These are phyloP conservation scores for Drosophila colorata DNA, from an alignment of 2,888 invertebrate species.

Conservation along the genomic window DNA sequence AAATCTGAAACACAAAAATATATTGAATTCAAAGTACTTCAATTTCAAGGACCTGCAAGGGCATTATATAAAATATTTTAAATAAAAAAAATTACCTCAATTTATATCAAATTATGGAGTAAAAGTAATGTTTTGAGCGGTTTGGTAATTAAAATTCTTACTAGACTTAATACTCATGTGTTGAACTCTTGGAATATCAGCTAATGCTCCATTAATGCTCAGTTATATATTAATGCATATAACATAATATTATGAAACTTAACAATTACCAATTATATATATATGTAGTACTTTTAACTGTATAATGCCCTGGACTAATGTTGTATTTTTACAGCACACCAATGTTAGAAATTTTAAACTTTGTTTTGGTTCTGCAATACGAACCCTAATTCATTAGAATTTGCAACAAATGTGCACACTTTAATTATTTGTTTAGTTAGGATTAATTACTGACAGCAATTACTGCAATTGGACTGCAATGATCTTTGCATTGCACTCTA, in stretches of 20 bases:
- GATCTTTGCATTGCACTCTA: not conserved
- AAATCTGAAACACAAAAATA: not conserved
- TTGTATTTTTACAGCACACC: not conserved
- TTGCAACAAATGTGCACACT: conserved; percentile 2
- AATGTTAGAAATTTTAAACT: not conserved
- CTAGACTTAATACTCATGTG: not conserved
- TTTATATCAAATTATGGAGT: not conserved
- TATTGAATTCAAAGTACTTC: not conserved
- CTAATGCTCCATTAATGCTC: not conserved
- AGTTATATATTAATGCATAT: not conserved
- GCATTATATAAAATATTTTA: not conserved
- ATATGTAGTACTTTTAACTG: not conserved
- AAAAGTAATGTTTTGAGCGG: not conserved
- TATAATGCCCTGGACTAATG: not conserved
- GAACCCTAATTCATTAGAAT: not conserved
- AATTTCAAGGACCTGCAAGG: not conserved
- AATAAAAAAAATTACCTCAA: not conserved
- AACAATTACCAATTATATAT: not conserved
- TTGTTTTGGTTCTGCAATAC: not conserved
- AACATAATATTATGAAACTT: not conserved
- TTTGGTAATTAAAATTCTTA: not conserved
- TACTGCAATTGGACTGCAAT: conserved; percentile 5
- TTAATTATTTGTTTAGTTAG: not conserved
- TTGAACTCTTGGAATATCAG: not conserved
- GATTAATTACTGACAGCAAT: conserved; percentile 9